Percentiles rank a stretch among this genome's conserved stretches.
phyloP scores from a whole-genome alignment of 2,113 vertebrate species.

The Oophaga pumilio region DNA sequence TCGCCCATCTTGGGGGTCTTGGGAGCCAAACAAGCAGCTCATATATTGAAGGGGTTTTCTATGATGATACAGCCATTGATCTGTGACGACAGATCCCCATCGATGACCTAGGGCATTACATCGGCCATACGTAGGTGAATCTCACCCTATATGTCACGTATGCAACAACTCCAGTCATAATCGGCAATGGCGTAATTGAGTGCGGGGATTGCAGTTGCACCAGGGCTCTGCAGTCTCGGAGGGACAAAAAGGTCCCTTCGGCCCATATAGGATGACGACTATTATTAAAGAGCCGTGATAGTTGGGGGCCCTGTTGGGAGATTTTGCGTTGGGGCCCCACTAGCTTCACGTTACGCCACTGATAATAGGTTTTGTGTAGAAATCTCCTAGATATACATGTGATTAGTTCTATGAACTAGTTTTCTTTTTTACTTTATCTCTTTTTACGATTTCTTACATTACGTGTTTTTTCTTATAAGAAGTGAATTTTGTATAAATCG shows the following conservation, averaged over 20 bases:
- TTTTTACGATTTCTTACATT: background rate
- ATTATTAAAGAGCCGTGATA: too few relatives aligned
- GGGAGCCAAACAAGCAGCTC: background rate
- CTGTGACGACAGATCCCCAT: background rate
- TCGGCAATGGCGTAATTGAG: too few relatives aligned
- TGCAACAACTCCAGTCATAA: background rate
- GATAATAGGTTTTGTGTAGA: background rate
- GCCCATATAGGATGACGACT: too few relatives aligned
- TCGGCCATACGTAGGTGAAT: background rate
- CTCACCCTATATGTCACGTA: background rate
- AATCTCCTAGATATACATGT: background rate
- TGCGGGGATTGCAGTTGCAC: too few relatives aligned
- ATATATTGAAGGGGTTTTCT: background rate
- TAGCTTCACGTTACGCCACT: background rate
- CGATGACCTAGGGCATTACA: too few relatives aligned
- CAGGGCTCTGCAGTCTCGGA: too few relatives aligned
- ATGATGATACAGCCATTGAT: background rate
- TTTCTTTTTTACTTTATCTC: conserved; percentile 18
- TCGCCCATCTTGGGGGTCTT: background rate
- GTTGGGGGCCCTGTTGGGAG: too few relatives aligned
- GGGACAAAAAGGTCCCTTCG: too few relatives aligned
- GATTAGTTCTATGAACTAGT: conserved; percentile 35
- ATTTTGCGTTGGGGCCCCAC: too few relatives aligned
- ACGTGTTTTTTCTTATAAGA: background rate
- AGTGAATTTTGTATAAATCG: conserved; percentile 4